Evolutionary conservation across 2,888 invertebrate species (phyloP), one percentile per base, ranked within the genome.

Genomic region (Onthophagus sagittarius): DNA sequence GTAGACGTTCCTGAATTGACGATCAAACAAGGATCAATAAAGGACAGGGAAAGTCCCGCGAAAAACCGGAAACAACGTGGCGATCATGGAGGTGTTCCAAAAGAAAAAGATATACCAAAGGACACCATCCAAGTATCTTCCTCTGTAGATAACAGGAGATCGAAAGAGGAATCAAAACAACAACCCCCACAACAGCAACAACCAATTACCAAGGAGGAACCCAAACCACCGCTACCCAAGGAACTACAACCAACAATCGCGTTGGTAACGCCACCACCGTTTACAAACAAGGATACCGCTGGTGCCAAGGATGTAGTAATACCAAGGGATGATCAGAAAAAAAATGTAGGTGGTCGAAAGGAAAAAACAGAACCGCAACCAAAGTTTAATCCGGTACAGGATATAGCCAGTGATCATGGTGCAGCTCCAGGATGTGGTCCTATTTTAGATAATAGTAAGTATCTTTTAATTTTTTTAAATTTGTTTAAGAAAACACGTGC

Each of bases 1-100:
- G 89, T 90, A 73, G 90, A 92, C 81, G 90, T 90, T 79, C 91
- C 90, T 80, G 90, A 90, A 83, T 89, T 90, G 83, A 89, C 89
- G 84, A 80, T 85, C 77, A 80, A 81, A 73, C 78, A 80, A 53
- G 39, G 39, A 1, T 53, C 39, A 11, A 53, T 53, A 53, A 84
- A 84, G 77, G 85, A 84, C 71, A 81, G 84, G 69, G 86, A 85
- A 70, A 85, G 85, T 80, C 85, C 85, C 4, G 82, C 80, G 14
- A 85, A 84, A 75, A 80, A 80, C 63, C 80, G 83, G 69, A 83
- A 84, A 75, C 81, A 80, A 72, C 75, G 79, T 65, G 80, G 79
- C 70, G 77, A 75, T 15, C 67, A 63, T 67, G 39, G 7, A 11
- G 39, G 39, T 23, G 53, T 63, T 3, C 15, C 67, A 33, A 73